phyloP scores from a whole-genome alignment of 2,888 invertebrate genomes.

The Oxystoma pomonae region DNA sequence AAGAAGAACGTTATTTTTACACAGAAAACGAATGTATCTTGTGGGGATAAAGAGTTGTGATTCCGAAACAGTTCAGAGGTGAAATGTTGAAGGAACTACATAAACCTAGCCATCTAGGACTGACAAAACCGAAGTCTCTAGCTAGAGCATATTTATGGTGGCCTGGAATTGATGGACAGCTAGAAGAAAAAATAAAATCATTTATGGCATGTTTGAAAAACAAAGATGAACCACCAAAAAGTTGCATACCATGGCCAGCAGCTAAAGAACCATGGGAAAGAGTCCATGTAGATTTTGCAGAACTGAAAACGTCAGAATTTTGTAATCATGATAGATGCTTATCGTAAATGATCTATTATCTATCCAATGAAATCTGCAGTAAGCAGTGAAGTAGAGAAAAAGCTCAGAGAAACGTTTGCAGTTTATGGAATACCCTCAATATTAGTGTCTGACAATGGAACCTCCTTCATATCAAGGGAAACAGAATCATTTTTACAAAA shows the following conservation, averaged over 20 bases:
- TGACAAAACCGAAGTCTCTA: too few species aligned
- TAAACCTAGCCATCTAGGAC: too few species aligned
- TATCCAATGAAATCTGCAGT: neutral
- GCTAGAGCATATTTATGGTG: too few species aligned
- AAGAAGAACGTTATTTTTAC: neutral
- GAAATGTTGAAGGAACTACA: too few species aligned
- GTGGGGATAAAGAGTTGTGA: neutral
- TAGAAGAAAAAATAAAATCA: neutral
- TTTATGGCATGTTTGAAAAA: neutral
- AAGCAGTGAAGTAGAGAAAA: neutral
- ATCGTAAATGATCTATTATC: neutral
- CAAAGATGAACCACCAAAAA: neutral
- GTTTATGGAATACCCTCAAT: too few species aligned
- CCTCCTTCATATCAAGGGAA: too few species aligned
- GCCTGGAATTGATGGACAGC: neutral
- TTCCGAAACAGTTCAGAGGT: neutral
- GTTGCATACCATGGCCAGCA: neutral
- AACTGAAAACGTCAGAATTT: neutral
- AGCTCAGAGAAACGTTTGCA: neutral
- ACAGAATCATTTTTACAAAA: too few species aligned
- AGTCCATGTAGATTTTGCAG: neutral
- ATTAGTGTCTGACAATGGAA: too few species aligned
- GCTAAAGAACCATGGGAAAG: neutral
- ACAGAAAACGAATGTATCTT: neutral
- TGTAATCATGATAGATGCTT: neutral